Conservation (phyloP, 23 tunicate genomes). For the Ciona savignyi region DNA sequence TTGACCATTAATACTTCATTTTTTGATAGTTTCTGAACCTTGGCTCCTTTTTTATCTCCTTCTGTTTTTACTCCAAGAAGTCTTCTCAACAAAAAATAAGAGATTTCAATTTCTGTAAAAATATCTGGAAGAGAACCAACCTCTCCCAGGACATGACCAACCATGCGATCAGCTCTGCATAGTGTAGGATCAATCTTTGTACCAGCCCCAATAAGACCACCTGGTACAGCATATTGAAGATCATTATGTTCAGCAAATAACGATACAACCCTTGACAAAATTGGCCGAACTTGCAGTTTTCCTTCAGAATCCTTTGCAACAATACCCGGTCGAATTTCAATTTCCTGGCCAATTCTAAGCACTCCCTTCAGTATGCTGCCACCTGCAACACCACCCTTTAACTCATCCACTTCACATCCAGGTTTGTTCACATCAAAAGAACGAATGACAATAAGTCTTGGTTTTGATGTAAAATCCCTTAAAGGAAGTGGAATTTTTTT, state of each 20-base stretch:
- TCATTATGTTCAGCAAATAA: constrained; percentile 92
- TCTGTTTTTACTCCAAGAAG: constrained; percentile 92
- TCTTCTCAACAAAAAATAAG: constrained; percentile 76
- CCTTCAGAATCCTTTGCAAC: constrained; percentile 85
- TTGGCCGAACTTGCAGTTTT: constrained; percentile 91
- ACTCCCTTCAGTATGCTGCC: constrained; percentile 95
- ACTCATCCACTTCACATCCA: constrained; percentile 91
- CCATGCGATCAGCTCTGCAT: constrained; percentile 95
- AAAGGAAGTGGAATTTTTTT: constrained; percentile 96
- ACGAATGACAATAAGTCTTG: constrained; percentile 92
- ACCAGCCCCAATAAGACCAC: constrained; percentile 97
- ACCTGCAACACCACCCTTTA: constrained; percentile 99
- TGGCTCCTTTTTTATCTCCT: constrained; percentile 95
- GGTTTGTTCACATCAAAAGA: constrained; percentile 99
- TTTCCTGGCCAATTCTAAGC: constrained; percentile 96
- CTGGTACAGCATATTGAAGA: constrained; percentile 95
- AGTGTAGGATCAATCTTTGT: constrained; percentile 93
- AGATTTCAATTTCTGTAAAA: constrained; percentile 94
- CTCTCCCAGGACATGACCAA: constrained; percentile 94
- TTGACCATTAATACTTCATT: constrained; percentile 96
- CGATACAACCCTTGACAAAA: constrained; percentile 81
- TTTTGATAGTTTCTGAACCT: constrained; percentile 90
- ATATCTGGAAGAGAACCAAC: constrained; percentile 89
- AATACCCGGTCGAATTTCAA: constrained; percentile 99
- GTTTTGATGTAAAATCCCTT: constrained; percentile 87